Percentiles rank a stretch among this genome's conserved stretches.
Conservation (phyloP, 2,797 vertebrate genomes). For the Typhlichthys eigenmanni region DNA sequence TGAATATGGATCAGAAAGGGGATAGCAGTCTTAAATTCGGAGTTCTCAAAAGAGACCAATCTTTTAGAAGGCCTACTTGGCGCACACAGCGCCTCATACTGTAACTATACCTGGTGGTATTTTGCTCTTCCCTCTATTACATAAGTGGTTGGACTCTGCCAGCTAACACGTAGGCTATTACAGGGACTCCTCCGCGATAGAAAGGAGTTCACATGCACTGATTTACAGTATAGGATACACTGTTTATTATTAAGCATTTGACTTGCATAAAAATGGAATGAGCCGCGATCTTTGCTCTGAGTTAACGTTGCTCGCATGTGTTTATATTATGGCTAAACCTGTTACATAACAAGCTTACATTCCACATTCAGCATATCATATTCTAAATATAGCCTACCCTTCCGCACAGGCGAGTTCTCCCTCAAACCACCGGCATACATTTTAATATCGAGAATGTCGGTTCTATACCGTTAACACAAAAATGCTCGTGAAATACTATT, state of each 20-base stretch:
- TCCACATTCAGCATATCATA: conserved; percentile 90
- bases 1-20: conserved; percentile 83
- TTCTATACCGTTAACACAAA: conserved; percentile 26
- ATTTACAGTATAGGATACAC: neutral
- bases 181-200: conserved; percentile 42
- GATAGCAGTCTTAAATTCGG: conserved; percentile 81
- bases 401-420: conserved; percentile 51
- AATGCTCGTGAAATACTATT: conserved; percentile 52
- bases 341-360: conserved; percentile 97
- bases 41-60: conserved; percentile 67
- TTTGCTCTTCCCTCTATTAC: conserved; percentile 69
- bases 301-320: conserved; percentile 74
- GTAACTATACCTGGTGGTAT: conserved; percentile 55
- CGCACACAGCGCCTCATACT: conserved; percentile 25
- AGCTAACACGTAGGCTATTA: conserved; percentile 58
- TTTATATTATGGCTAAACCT: conserved; percentile 96
- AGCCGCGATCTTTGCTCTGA: conserved; percentile 58
- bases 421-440: conserved; percentile 35
- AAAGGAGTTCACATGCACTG: conserved; percentile 6
- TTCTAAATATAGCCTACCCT: conserved; percentile 87
- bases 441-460: conserved; percentile 25
- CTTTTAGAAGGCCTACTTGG: conserved; percentile 46
- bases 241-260: neutral
- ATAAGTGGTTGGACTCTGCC: conserved; percentile 73
- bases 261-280: conserved; percentile 35